Evolutionary conservation across 2,113 vertebrate genomes (phyloP).

Genomic region (Megaptera novaeangliae): DNA sequence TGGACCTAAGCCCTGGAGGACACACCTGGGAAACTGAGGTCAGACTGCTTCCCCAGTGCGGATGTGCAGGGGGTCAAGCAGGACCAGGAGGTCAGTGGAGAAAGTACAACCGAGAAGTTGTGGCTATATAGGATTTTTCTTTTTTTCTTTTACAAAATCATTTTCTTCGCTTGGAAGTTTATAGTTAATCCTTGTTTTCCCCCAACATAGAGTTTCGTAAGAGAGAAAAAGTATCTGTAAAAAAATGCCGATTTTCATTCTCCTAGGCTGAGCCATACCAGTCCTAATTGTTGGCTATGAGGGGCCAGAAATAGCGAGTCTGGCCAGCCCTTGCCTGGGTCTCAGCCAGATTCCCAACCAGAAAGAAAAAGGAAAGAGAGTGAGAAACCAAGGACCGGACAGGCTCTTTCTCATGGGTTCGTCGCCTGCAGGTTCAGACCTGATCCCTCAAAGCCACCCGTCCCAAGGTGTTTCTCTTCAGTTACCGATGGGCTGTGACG

Average conservation of each 20-base stretch:
- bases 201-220: background rate
- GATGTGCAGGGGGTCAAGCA: background rate
- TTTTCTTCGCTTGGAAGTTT: background rate
- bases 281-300: background rate
- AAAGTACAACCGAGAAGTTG: background rate
- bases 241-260: background rate
- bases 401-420: background rate
- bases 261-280: background rate
- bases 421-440: background rate
- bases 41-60: background rate
- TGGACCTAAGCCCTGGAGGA: too few species aligned
- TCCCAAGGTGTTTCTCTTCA: background rate
- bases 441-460: background rate
- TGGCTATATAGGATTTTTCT: too few species aligned
- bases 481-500: background rate
- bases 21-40: background rate
- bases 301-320: background rate
- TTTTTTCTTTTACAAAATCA: background rate
- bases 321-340: background rate
- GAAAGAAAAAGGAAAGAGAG: background rate
- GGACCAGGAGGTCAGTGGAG: rapidly evolving
- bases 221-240: background rate
- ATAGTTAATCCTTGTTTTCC: background rate
- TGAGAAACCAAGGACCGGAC: too few species aligned
- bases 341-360: background rate